Percentiles rank a stretch among this genome's conserved stretches.
phyloP scores from a whole-genome alignment of 2,888 invertebrate species.

The Cheilosia variabilis region DNA sequence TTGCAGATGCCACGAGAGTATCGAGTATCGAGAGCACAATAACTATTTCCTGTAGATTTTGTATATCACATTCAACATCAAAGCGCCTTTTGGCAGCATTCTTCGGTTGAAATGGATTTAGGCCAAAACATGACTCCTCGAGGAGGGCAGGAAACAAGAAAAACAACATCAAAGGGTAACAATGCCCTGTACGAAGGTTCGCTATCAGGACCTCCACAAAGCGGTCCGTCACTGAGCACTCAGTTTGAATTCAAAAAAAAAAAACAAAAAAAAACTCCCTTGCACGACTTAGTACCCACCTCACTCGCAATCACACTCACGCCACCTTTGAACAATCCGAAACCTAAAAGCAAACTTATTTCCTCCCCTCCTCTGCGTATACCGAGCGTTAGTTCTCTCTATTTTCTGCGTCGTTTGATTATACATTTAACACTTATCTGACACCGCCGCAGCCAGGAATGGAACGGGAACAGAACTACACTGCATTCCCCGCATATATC shows the following conservation, averaged over 20 bases:
- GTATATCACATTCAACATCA: constrained; percentile 9
- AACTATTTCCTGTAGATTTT: neutral
- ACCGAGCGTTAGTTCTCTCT: neutral
- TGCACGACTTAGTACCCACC: neutral
- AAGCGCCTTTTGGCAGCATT: constrained; percentile 8
- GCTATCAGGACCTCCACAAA: constrained; percentile 3
- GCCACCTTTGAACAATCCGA: constrained; percentile 54
- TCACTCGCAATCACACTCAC: constrained; percentile 16
- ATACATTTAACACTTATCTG: constrained; percentile 53
- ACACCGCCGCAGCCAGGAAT: constrained; percentile 10
- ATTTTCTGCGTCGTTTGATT: constrained; percentile 59
- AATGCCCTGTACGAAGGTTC: constrained; percentile 33
- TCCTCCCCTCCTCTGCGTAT: neutral
- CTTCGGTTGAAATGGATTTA: constrained; percentile 18
- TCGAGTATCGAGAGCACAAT: neutral
- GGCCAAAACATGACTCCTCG: constrained; percentile 18
- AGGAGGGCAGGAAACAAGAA: neutral
- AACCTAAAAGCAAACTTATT: constrained; percentile 29
- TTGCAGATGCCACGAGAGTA: neutral
- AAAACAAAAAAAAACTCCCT: neutral
- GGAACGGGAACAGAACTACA: constrained; percentile 4
- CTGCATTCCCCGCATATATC: neutral
- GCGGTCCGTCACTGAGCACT: neutral
- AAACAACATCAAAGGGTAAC: constrained; percentile 33
- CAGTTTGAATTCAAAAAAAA: constrained; percentile 39